Percentiles rank a stretch among this genome's conserved stretches.
phyloP scores from a whole-genome alignment of 2,797 vertebrate genomes.

The Tokudaia tokunoshimensis region DNA sequence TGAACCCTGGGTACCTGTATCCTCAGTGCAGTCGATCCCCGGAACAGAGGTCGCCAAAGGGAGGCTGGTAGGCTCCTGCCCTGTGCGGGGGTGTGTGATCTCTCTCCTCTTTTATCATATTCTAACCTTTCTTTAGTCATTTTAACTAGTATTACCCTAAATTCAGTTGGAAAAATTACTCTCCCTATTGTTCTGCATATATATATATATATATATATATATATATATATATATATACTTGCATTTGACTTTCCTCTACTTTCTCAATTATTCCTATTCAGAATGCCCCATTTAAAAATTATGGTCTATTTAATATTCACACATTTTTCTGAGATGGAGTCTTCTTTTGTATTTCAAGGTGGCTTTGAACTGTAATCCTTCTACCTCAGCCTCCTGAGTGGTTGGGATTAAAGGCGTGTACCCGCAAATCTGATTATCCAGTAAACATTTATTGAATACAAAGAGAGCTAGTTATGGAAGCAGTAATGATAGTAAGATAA shows the following conservation, averaged over 20 bases:
- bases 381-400: background rate
- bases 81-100: no score
- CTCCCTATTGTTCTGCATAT: slow-evolving; percentile 54
- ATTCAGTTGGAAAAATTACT: slow-evolving; percentile 59
- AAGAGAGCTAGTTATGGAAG: background rate
- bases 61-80: no score
- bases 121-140: slow-evolving; percentile 20
- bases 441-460: background rate
- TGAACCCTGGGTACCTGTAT: no score
- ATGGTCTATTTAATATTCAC: slow-evolving; percentile 5
- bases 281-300: background rate
- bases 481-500: background rate
- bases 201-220: background rate
- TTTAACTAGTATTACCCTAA: slow-evolving; percentile 37
- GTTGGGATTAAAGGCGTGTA: background rate
- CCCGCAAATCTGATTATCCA: background rate
- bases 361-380: background rate
- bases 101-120: slow-evolving; percentile 39
- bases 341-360: background rate
- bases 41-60: no score
- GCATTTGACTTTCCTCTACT: slow-evolving; percentile 48
- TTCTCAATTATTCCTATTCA: background rate
- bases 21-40: no score
- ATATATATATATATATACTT: background rate
- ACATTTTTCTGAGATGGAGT: background rate